A percentile compares a stretch with the other conserved stretches of the same genome.
Conservation (phyloP, 2,797 vertebrate species). For the Gambelia wislizenii region DNA sequence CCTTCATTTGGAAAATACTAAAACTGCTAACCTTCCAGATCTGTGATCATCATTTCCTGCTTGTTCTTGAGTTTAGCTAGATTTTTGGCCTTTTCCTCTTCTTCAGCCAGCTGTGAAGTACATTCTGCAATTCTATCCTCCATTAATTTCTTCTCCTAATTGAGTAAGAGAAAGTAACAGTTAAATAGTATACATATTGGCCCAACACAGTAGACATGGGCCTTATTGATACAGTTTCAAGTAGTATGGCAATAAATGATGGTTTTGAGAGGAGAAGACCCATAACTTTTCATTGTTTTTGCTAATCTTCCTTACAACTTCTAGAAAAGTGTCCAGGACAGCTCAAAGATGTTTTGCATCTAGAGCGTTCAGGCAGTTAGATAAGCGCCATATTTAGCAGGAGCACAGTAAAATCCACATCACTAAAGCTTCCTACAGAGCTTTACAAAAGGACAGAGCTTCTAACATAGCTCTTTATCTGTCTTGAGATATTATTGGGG, state of each 20-base stretch:
- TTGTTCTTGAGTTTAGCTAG: slow-evolving; percentile 96
- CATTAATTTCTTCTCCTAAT: slow-evolving; percentile 94
- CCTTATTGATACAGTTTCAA: neutral
- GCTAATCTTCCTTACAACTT: neutral
- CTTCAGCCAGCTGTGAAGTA: slow-evolving; percentile 92
- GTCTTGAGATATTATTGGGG: neutral
- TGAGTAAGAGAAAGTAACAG: neutral
- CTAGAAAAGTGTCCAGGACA: neutral
- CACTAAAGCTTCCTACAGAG: neutral
- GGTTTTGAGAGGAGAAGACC: neutral
- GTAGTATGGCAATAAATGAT: neutral
- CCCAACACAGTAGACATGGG: neutral
- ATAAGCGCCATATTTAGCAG: neutral
- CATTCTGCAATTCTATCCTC: slow-evolving; percentile 94
- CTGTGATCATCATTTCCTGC: slow-evolving; percentile 98
- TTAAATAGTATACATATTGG: neutral
- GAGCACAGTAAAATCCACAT: neutral
- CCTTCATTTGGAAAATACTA: neutral
- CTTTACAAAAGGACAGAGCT: neutral
- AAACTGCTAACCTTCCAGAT: slow-evolving; percentile 90
- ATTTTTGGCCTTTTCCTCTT: slow-evolving; percentile 98
- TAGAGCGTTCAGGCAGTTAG: neutral
- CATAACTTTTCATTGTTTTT: neutral
- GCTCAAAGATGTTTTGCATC: neutral
- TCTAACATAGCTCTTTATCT: neutral